Percentiles rank a stretch among this genome's conserved stretches.
phyloP scores from a whole-genome alignment of 2,888 invertebrate genomes.

The Calephelis perditalis region DNA sequence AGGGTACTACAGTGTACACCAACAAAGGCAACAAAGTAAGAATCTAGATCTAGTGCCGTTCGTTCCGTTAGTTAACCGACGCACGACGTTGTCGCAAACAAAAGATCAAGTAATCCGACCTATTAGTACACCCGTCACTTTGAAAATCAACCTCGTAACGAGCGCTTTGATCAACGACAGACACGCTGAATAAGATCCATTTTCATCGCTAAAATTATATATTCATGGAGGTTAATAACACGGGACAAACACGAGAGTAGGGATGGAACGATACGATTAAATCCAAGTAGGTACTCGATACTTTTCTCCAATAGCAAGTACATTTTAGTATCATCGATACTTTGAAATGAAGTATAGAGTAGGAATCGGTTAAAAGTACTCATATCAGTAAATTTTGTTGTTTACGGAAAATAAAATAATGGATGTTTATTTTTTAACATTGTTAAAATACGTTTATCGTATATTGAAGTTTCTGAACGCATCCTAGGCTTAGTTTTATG shows the following conservation, averaged over 20 bases:
- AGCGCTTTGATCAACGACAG: conserved; percentile 58
- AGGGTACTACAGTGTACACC: neutral
- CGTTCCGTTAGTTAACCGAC: conserved; percentile 11
- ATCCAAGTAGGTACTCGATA: no score
- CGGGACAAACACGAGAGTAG: conserved; percentile 20
- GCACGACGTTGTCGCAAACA: conserved; percentile 18
- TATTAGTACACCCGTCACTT: conserved; percentile 64
- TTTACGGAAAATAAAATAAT: no score
- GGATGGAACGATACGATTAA: no score
- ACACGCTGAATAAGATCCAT: conserved; percentile 57
- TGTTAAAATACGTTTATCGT: no score
- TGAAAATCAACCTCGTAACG: conserved; percentile 43
- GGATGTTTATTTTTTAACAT: no score
- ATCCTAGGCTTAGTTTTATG: no score
- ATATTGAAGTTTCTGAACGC: no score
- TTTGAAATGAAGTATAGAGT: no score
- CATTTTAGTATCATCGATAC: no score
- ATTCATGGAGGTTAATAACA: conserved; percentile 58
- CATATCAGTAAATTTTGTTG: no score
- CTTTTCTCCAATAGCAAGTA: no score
- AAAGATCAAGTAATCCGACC: conserved; percentile 48
- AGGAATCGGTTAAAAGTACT: no score
- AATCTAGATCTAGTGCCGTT: conserved; percentile 2
- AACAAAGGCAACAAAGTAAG: neutral
- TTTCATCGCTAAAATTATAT: conserved; percentile 57